These are phyloP conservation scores for Pseudonaja textilis DNA, from an alignment of 2,113 vertebrate genomes.

Conservation along the genomic window DNA sequence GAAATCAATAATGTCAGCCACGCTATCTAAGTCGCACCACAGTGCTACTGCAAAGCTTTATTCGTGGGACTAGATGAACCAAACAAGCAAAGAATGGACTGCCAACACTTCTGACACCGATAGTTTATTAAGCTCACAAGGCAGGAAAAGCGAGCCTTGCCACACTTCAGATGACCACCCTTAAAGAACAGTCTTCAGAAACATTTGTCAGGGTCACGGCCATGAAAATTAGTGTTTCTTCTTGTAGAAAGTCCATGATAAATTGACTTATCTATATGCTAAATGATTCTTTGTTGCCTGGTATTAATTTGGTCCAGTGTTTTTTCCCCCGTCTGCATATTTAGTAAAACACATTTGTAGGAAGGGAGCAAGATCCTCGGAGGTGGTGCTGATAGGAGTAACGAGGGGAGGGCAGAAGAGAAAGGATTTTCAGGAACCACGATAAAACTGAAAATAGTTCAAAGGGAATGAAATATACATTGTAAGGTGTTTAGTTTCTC, in stretches of 20 bases:
- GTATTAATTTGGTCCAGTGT: conserved; percentile 78
- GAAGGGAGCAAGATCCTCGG: not conserved
- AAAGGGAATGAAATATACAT: conserved; percentile 20
- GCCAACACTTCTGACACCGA: conserved; percentile 91
- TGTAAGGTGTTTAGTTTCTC: not conserved
- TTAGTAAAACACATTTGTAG: conserved; percentile 46
- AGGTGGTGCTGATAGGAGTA: not conserved
- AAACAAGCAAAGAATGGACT: conserved; percentile 94
- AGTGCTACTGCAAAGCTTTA: conserved; percentile 75
- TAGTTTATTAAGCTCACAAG: conserved; percentile 89
- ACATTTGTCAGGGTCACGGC: conserved; percentile 93
- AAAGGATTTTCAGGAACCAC: conserved; percentile 29
- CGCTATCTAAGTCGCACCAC: conserved; percentile 75
- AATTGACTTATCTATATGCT: conserved; percentile 99
- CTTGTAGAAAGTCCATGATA: conserved; percentile 92
- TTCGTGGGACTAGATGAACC: conserved; percentile 85
- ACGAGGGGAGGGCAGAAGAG: conserved; percentile 10
- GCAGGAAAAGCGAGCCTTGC: conserved; percentile 68
- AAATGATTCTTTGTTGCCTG: conserved; percentile 79
- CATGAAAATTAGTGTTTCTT: conserved; percentile 92
- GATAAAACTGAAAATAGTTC: conserved; percentile 45
- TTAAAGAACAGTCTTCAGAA: conserved; percentile 72
- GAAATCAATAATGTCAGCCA: conserved; percentile 95
- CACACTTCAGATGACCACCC: conserved; percentile 80
- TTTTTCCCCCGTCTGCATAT: conserved; percentile 65